Conservation (phyloP, 2,888 invertebrate species). For the Agriopis leucophaearia region DNA sequence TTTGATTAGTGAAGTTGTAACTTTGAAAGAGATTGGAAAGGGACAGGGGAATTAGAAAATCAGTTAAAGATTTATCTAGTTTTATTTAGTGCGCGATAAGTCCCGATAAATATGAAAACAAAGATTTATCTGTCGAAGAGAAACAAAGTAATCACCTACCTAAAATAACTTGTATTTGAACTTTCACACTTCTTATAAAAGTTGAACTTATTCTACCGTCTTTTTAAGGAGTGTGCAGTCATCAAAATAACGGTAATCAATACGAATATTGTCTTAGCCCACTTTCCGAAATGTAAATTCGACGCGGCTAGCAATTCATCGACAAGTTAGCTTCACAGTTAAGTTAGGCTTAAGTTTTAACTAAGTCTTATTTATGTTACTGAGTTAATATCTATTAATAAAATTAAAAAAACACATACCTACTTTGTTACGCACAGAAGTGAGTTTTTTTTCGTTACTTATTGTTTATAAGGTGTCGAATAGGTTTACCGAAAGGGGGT, state of each 20-base stretch:
- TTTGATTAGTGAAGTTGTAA: background rate
- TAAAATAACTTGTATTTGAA: background rate
- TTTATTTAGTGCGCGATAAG: too few relatives aligned
- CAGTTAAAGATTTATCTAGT: too few relatives aligned
- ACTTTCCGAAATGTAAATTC: conserved; percentile 37
- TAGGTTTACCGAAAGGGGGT: conserved; percentile 13
- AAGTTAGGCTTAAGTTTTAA: conserved; percentile 8
- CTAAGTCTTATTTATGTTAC: background rate
- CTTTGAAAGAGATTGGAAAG: background rate
- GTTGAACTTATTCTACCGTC: background rate
- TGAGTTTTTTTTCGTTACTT: too few relatives aligned
- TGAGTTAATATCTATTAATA: too few relatives aligned
- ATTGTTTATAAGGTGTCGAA: background rate
- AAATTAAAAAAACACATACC: too few relatives aligned
- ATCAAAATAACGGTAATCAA: conserved; percentile 34
- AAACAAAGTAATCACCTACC: background rate
- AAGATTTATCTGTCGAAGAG: background rate
- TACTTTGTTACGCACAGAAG: too few relatives aligned
- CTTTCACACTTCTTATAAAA: background rate
- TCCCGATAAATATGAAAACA: too few relatives aligned
- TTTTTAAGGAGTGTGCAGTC: conserved; percentile 20
- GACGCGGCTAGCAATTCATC: conserved; percentile 33
- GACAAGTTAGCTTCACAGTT: conserved; percentile 24
- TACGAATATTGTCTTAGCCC: conserved; percentile 36
- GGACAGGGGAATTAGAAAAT: background rate